These are phyloP conservation scores for Ardeotis arabs DNA, from an alignment of 2,113 vertebrate genomes.

Conservation along the genomic window DNA sequence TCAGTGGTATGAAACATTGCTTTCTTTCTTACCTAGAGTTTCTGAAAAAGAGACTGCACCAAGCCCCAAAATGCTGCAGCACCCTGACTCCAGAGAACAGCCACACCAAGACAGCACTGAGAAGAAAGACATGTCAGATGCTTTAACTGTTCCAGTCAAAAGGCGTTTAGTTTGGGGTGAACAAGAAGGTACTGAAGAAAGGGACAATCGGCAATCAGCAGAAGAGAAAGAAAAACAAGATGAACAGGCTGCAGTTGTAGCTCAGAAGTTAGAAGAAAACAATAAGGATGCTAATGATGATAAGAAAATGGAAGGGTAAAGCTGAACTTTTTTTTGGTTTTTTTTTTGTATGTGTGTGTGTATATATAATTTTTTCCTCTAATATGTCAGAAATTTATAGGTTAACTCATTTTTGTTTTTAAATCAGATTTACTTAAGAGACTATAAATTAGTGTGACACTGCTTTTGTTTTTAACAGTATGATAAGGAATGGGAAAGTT, in stretches of 20 bases:
- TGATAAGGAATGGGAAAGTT: not conserved
- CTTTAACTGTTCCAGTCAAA: slow-evolving; percentile 67
- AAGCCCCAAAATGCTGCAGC: slow-evolving; percentile 40
- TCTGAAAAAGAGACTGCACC: slow-evolving; percentile 41
- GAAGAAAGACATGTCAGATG: slow-evolving; percentile 19
- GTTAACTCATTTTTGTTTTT: not conserved
- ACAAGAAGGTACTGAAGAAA: slow-evolving; percentile 5
- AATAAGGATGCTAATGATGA: slow-evolving; percentile 15
- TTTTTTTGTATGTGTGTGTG: not conserved
- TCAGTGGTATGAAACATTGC: not conserved
- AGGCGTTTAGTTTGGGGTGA: slow-evolving; percentile 78
- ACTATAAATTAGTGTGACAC: not conserved
- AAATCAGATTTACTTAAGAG: not conserved
- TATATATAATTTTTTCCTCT: not conserved
- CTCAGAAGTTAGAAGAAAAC: slow-evolving; percentile 10
- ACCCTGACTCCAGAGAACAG: slow-evolving; percentile 20
- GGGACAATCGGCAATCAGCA: not conserved
- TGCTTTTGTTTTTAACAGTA: not conserved
- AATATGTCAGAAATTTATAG: too few relatives aligned
- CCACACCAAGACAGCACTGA: not conserved
- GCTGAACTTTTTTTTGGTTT: not conserved
- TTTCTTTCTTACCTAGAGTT: slow-evolving; percentile 60
- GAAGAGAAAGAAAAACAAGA: slow-evolving; percentile 3
- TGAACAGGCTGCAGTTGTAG: not conserved
- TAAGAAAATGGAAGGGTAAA: slow-evolving; percentile 65